Percentiles rank a stretch among this genome's conserved stretches.
phyloP scores from a whole-genome alignment of 2,113 vertebrate genomes.

The Chinchilla lanigera region DNA sequence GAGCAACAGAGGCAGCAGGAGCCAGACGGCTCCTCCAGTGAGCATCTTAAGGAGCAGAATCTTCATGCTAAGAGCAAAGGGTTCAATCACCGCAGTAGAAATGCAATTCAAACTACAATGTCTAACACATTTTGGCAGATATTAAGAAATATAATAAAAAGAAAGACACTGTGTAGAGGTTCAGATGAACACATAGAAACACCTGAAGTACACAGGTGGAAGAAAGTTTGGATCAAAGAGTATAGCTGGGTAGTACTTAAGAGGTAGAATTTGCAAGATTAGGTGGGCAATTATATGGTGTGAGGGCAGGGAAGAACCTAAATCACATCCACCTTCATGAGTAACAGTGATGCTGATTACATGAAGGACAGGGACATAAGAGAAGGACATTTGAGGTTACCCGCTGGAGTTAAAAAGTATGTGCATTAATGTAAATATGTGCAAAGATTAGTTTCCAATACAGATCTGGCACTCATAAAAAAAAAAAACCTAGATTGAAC shows the following conservation, averaged over 20 bases:
- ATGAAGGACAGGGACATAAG: neutral
- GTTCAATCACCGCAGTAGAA: neutral
- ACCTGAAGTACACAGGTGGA: neutral
- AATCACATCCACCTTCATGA: neutral
- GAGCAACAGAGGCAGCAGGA: neutral
- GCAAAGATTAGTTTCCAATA: neutral
- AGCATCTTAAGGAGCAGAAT: neutral
- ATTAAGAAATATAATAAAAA: neutral
- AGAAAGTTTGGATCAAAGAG: neutral
- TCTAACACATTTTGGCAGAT: neutral
- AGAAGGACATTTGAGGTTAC: neutral
- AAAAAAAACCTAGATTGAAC: neutral
- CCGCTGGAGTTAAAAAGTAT: neutral
- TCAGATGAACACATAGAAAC: neutral
- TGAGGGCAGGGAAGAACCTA: neutral
- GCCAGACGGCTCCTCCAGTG: too few species aligned
- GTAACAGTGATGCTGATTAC: neutral
- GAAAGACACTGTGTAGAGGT: neutral
- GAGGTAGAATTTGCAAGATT: neutral
- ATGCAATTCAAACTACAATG: neutral
- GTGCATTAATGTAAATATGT: neutral
- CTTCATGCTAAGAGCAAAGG: neutral
- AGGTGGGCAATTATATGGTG: neutral
- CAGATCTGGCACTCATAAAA: neutral
- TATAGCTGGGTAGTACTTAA: neutral